phyloP scores from a whole-genome alignment of 2,113 vertebrate genomes.

The Sinocyclocheilus anshuiensis region DNA sequence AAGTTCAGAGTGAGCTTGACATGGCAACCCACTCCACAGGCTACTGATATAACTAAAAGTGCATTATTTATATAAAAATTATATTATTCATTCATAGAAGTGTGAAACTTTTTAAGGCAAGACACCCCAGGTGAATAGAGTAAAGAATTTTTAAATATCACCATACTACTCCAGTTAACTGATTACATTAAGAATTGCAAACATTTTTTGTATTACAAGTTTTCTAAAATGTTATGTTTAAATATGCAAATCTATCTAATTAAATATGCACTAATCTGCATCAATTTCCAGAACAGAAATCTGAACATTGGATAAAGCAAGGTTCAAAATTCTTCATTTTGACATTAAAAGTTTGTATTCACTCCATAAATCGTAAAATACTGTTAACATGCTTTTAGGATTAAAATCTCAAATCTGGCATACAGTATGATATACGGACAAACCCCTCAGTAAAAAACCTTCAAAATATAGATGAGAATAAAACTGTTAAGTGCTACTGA shows the following conservation, averaged over 20 bases:
- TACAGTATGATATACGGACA: neutral
- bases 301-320: neutral
- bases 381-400: too few species aligned
- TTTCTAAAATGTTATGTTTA: neutral
- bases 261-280: neutral
- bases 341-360: too few species aligned
- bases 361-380: too few species aligned
- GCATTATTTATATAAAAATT: neutral
- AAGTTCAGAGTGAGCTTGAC: neutral
- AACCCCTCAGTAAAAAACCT: too few species aligned
- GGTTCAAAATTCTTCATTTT: neutral
- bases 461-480: too few species aligned
- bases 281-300: neutral
- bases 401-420: neutral
- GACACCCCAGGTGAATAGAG: too few species aligned
- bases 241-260: neutral
- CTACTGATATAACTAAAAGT: neutral
- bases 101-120: neutral
- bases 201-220: too few species aligned
- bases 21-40: neutral
- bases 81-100: neutral
- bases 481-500: too few species aligned
- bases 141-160: too few species aligned
- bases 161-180: too few species aligned
- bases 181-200: too few species aligned